A percentile compares a stretch with the other conserved stretches of the same genome.
These are phyloP conservation scores for Oophaga sylvatica DNA, from an alignment of 2,797 vertebrate species.

Conservation along the genomic window DNA sequence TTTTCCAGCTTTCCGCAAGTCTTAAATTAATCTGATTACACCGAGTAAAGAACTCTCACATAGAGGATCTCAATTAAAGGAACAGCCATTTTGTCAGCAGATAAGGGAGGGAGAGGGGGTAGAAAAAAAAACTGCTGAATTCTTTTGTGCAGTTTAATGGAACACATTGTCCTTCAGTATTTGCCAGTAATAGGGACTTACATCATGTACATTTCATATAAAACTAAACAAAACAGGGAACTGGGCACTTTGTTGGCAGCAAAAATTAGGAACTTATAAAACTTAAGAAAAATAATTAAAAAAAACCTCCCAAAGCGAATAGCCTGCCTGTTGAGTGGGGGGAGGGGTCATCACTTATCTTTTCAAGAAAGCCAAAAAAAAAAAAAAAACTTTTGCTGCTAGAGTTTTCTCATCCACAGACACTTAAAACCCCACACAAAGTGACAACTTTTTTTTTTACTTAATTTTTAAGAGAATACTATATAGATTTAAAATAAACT, in stretches of 20 bases:
- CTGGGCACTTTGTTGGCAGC: too few species aligned
- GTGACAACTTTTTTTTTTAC: not conserved
- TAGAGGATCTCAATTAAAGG: constrained; percentile 10
- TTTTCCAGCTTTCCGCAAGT: not conserved
- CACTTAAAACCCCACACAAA: not conserved
- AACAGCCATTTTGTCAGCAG: constrained; percentile 48
- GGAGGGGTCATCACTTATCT: constrained; percentile 6
- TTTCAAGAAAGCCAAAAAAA: constrained; percentile 1
- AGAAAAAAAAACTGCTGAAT: not conserved
- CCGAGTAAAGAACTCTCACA: constrained; percentile 18
- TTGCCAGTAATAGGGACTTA: not conserved
- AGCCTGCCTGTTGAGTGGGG: constrained; percentile 4
- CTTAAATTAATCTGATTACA: constrained; percentile 30
- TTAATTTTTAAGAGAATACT: not conserved
- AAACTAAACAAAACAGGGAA: not conserved
- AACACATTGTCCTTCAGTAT: not conserved
- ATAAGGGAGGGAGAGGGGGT: not conserved
- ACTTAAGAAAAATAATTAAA: not conserved
- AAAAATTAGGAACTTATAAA: not conserved
- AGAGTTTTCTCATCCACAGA: not conserved
- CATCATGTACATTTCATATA: not conserved
- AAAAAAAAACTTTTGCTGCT: not conserved
- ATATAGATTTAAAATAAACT: not conserved
- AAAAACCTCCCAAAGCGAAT: not conserved
- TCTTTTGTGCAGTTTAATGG: not conserved